Conservation (phyloP, 2,113 vertebrate species). For the Bos javanicus region DNA sequence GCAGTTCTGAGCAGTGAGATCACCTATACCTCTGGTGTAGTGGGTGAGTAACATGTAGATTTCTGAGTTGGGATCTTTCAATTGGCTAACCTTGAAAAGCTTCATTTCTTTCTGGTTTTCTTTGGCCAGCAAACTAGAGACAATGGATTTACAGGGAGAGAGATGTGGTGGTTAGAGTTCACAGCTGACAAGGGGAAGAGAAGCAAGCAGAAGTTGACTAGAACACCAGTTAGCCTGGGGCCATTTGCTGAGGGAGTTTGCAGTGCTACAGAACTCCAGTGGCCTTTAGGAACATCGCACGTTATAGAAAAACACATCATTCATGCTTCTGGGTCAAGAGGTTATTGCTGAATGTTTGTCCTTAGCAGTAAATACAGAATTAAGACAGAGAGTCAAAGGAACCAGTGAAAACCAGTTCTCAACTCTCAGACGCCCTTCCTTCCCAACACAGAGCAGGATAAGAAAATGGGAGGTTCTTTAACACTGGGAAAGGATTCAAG, state of each 20-base stretch:
- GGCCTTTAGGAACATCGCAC: not conserved
- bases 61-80: not conserved
- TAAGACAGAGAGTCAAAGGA: not conserved
- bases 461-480: not conserved
- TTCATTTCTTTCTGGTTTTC: not conserved
- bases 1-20: not conserved
- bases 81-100: not conserved
- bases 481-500: not conserved
- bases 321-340: not conserved
- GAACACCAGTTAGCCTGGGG: not conserved
- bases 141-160: not conserved
- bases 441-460: not conserved
- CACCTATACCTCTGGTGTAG: not conserved
- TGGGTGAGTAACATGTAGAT: not conserved
- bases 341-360: not conserved
- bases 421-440: not conserved
- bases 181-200: not conserved
- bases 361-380: not conserved
- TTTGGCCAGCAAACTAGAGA: not conserved
- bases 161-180: not conserved
- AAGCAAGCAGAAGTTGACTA: not conserved
- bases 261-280: not conserved
- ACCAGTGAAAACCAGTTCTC: not conserved
- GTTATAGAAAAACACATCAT: not conserved
- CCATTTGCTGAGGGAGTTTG: not conserved